phyloP scores from a whole-genome alignment of 2,797 vertebrate species.

The Neostethus bicornis region DNA sequence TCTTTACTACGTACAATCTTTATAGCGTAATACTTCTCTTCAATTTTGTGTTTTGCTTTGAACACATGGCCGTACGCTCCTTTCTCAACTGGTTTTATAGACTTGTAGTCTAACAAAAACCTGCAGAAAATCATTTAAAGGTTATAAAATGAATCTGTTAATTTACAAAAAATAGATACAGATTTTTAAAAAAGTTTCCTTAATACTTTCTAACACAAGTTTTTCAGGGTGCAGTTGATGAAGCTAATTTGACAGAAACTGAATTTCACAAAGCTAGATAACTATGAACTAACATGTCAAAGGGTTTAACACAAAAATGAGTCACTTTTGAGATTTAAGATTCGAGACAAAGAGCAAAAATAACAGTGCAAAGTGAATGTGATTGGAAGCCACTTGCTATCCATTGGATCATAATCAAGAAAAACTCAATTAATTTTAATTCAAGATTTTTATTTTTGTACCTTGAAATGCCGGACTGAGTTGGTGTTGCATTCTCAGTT shows the following conservation, averaged over 20 bases:
- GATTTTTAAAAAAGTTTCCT: too few relatives aligned
- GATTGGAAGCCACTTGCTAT: background rate
- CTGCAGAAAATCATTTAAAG: conserved; percentile 45
- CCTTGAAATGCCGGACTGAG: conserved; percentile 37
- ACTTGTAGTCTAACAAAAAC: conserved; percentile 68
- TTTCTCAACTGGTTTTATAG: conserved; percentile 52
- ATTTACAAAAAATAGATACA: background rate
- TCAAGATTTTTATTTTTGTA: conserved; percentile 21
- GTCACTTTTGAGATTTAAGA: too few relatives aligned
- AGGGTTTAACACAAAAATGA: too few relatives aligned
- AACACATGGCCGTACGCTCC: conserved; percentile 78
- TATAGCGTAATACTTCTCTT: conserved; percentile 61
- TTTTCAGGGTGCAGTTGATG: too few relatives aligned
- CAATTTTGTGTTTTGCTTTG: conserved; percentile 64
- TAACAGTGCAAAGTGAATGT: background rate
- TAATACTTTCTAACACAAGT: too few relatives aligned
- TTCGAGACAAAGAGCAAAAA: too few relatives aligned
- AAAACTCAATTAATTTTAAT: background rate
- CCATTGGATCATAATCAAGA: background rate
- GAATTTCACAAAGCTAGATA: too few relatives aligned
- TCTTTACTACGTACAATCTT: conserved; percentile 69
- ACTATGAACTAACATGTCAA: too few relatives aligned
- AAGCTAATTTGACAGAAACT: too few relatives aligned
- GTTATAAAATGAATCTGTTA: background rate
- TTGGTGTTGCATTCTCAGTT: background rate